Percentiles rank a stretch among this genome's conserved stretches.
These are phyloP conservation scores for Styela clava DNA, from an alignment of 23 tunicate genomes.

Conservation along the genomic window DNA sequence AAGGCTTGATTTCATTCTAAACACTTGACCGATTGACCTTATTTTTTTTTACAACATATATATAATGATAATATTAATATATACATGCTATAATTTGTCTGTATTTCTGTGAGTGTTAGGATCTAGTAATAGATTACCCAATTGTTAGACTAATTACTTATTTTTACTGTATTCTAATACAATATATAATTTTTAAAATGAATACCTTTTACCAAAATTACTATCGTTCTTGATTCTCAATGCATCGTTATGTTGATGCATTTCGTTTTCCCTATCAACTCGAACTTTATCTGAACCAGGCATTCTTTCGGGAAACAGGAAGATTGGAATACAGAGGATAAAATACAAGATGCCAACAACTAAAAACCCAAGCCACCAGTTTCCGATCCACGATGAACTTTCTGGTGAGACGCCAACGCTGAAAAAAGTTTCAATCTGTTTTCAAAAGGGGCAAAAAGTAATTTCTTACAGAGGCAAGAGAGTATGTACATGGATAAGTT, in stretches of 20 bases:
- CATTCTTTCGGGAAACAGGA: conserved; percentile 54
- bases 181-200: too few species aligned
- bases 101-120: too few species aligned
- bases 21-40: too few species aligned
- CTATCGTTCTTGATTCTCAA: conserved; percentile 3
- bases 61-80: too few species aligned
- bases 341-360: conserved; percentile 43
- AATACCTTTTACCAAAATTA: conserved; percentile 26
- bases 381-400: conserved; percentile 69
- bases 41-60: too few species aligned
- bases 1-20: too few species aligned
- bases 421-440: neutral
- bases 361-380: conserved; percentile 83
- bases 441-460: too few species aligned
- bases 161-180: too few species aligned
- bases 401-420: conserved; percentile 42
- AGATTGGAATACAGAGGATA: conserved; percentile 50
- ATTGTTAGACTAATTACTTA: too few species aligned
- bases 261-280: conserved; percentile 53
- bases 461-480: too few species aligned
- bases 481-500: neutral
- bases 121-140: too few species aligned
- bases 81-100: too few species aligned
- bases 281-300: conserved; percentile 52
- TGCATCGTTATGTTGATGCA: conserved; percentile 47